Evolutionary conservation across 2,797 vertebrate species (phyloP).

Genomic region (Fratercula arctica): DNA sequence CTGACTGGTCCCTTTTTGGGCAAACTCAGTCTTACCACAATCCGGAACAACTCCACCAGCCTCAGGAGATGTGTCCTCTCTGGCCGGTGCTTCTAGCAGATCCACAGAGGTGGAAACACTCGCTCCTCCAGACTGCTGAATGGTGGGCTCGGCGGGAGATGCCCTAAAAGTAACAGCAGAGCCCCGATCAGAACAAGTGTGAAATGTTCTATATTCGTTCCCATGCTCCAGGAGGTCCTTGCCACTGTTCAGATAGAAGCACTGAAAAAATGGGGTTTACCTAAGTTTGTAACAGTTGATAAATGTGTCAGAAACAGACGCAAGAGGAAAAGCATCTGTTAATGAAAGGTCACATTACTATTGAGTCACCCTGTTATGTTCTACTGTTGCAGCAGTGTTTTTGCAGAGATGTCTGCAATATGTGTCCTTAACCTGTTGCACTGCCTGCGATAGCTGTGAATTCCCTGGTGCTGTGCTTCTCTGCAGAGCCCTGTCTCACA

Average conservation of each 20-base stretch:
- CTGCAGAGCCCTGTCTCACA: neutral
- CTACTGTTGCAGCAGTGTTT: neutral
- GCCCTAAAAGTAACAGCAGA: neutral
- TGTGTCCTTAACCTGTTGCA: neutral
- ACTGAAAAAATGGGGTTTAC: neutral
- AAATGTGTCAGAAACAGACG: neutral
- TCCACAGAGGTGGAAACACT: neutral
- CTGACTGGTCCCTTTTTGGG: neutral
- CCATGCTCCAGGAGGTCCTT: neutral
- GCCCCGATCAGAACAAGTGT: neutral
- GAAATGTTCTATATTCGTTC: neutral
- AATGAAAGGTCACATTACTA: neutral
- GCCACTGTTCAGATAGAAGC: neutral
- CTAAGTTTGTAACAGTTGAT: neutral
- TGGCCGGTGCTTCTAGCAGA: neutral
- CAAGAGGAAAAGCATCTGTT: neutral
- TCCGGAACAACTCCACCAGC: neutral
- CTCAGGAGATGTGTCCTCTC: neutral
- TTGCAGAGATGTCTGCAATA: neutral
- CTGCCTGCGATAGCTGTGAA: neutral
- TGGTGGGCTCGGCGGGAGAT: neutral
- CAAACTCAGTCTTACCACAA: neutral
- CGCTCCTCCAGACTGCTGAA: rapidly evolving
- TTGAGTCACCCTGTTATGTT: neutral
- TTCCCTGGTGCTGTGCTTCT: neutral